These are phyloP conservation scores for Picathartes gymnocephalus DNA, from an alignment of 2,113 vertebrate genomes.

Conservation along the genomic window DNA sequence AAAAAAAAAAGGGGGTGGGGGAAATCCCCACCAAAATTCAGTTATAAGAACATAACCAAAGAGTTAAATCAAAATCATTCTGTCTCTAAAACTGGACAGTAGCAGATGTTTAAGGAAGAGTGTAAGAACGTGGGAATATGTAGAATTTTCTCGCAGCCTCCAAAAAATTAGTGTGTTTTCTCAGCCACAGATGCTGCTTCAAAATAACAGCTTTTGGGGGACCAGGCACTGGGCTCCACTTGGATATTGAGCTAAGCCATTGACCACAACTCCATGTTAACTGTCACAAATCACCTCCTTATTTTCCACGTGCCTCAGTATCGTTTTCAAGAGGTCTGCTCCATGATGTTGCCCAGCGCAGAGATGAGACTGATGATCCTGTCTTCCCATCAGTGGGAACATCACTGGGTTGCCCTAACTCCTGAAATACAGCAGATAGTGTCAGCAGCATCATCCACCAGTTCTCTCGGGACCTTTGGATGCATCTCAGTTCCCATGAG, in stretches of 20 bases:
- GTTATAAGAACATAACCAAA: neutral
- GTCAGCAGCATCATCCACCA: neutral
- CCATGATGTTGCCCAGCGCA: neutral
- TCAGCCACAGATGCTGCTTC: neutral
- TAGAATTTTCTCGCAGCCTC: neutral
- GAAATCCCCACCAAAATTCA: neutral
- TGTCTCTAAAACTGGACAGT: neutral
- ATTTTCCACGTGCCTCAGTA: neutral
- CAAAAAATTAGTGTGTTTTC: neutral
- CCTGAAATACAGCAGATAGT: neutral
- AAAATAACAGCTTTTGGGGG: neutral
- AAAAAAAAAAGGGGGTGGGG: fast-evolving
- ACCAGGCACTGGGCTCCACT: neutral
- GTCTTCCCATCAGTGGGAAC: neutral
- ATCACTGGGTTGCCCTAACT: neutral
- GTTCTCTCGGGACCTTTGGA: neutral
- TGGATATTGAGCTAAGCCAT: fast-evolving
- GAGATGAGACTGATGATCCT: neutral
- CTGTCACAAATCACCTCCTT: neutral
- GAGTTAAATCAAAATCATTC: neutral
- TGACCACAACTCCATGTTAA: neutral
- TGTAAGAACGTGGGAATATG: neutral
- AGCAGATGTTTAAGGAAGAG: neutral
- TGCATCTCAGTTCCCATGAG: neutral
- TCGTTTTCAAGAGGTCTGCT: neutral